A percentile compares a stretch with the other conserved stretches of the same genome.
phyloP scores from a whole-genome alignment of 2,888 invertebrate species.

The Stenchaetothrips biformis region DNA sequence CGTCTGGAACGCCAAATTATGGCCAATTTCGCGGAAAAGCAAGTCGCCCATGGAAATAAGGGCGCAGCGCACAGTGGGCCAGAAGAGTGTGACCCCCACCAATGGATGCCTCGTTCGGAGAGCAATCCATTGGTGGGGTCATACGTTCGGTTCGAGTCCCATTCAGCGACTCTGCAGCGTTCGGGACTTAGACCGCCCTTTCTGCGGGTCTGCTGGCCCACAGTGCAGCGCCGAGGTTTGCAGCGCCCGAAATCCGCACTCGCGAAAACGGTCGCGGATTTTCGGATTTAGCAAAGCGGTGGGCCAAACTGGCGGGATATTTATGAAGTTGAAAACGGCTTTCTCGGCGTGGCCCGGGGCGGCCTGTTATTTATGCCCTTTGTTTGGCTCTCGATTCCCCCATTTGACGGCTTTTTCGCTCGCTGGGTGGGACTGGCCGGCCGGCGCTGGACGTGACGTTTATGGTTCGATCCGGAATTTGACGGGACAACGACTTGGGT shows the following conservation, averaged over 20 bases:
- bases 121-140: too few relatives aligned
- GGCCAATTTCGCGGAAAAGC: background rate
- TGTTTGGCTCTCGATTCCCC: background rate
- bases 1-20: background rate
- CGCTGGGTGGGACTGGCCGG: conserved; percentile 8
- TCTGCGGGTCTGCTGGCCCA: too few relatives aligned
- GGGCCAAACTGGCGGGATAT: background rate
- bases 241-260: too few relatives aligned
- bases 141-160: too few relatives aligned
- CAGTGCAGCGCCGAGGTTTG: too few relatives aligned
- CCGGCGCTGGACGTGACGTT: background rate
- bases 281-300: too few relatives aligned
- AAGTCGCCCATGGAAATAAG: background rate
- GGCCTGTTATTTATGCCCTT: background rate
- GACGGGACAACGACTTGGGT: background rate
- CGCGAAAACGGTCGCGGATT: too few relatives aligned
- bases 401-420: conserved; percentile 18
- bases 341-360: background rate
- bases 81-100: too few relatives aligned
- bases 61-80: too few relatives aligned
- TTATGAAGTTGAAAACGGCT: background rate
- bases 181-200: too few relatives aligned
- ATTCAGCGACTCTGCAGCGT: too few relatives aligned
- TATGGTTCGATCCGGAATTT: background rate
- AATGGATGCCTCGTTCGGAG: too few relatives aligned